Evolutionary conservation across 1,140 invertebrate genomes (phyloP), one percentile per base, ranked within the genome.

Genomic region (Lordiphosa collinella): DNA sequence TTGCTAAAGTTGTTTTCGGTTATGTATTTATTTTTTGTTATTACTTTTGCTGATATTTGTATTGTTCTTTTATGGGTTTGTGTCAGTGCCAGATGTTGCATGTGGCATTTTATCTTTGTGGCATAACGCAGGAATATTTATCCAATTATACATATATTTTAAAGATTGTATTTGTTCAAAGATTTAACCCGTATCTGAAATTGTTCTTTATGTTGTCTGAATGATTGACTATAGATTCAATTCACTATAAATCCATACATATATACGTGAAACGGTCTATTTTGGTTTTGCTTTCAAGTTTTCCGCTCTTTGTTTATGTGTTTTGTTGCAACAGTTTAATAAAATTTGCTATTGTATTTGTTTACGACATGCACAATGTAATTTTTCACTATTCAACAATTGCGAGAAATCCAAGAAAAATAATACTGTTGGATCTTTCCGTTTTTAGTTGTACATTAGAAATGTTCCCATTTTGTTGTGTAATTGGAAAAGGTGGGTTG

Each of bases 141-240:
- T 6, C 3, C 22, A 0, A 25, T 25, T 25, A 25, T 54, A 12
- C 11, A 22, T 55, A n/a, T 48, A 14, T 29, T 12, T 37, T 35
- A 16, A 14, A 18, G 40, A 12, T 58, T n/a, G 11, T 25, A 32
- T 32, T 36, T 13, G 16, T 64, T 65, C 36, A 80, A 79, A 64
- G 63, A 82, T 58, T 44, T 76, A 80, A 82, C 76, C 76, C 76
- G 76, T 82, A 84, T 82, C 76, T 50, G 48, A 72, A 72, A 67
- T 67, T 58, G 53, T 66, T 67, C 73, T 75, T 71, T 71, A 60
- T 74, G 35, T 31, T 35, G 47, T 59, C 54, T 53, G 63, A 60
- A 67, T 68, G 61, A 52, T 66, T 41, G 43, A 36, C 55, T 64
- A 61, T 59, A 59, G 50, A 52, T 32, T 47, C 32, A 56, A n/a